These are phyloP conservation scores for Xanthorhoe spadicearia DNA, from an alignment of 2,888 invertebrate genomes.

Conservation along the genomic window DNA sequence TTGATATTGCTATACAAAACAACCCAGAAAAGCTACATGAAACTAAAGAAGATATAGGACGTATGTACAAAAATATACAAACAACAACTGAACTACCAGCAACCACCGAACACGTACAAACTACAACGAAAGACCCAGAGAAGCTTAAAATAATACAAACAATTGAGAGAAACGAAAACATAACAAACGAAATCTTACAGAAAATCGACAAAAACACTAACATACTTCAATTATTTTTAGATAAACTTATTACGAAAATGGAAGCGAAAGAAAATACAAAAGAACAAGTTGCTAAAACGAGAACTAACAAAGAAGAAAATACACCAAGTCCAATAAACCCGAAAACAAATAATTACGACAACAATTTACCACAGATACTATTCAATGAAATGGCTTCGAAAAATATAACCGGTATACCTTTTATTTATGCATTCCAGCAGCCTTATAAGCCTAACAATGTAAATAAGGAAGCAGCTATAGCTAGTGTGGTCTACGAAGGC, in stretches of 20 bases:
- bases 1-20: conserved; percentile 43
- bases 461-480: conserved; percentile 45
- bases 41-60: conserved; percentile 13
- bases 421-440: conserved; percentile 58
- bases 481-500: conserved; percentile 57
- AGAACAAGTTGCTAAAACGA: conserved; percentile 9
- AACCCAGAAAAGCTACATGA: conserved; percentile 30
- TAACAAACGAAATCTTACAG: conserved; percentile 66
- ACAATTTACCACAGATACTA: conserved; percentile 27
- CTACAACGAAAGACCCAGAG: conserved; percentile 25
- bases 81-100: conserved; percentile 16
- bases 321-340: conserved; percentile 2
- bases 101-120: conserved; percentile 27
- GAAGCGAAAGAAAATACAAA: conserved; percentile 21
- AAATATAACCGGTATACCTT: conserved; percentile 53
- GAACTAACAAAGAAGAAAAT: conserved; percentile 2
- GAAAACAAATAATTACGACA: conserved; percentile 24
- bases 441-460: conserved; percentile 40
- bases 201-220: conserved; percentile 71
- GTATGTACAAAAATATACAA: not conserved
- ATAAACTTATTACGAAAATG: conserved; percentile 57
- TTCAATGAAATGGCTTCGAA: conserved; percentile 38
- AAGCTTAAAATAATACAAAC: conserved; percentile 50
- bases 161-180: conserved; percentile 62
- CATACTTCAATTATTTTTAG: conserved; percentile 60